Conservation (phyloP, 1,140 invertebrate genomes). For the Drosophila erecta region DNA sequence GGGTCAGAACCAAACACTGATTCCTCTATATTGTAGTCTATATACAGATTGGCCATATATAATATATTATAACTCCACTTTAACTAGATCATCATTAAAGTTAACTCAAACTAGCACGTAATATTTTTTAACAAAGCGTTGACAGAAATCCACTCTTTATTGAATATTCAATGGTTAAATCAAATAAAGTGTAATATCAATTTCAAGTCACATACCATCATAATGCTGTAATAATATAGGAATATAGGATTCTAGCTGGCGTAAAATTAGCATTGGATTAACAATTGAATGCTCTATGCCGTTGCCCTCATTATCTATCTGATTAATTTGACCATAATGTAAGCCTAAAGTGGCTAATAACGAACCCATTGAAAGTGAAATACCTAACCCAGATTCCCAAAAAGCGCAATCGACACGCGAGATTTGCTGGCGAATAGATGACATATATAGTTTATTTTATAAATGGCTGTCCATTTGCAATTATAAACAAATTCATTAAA, state of each 20-base stretch:
- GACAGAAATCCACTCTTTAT: slow-evolving; percentile 2
- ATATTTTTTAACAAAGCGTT: slow-evolving; percentile 10
- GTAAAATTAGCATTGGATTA: too few species aligned
- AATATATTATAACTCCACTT: not conserved
- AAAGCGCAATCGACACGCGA: slow-evolving; percentile 39
- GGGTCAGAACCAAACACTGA: too few species aligned
- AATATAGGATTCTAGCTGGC: not conserved
- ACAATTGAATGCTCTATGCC: not conserved
- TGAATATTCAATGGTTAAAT: not conserved
- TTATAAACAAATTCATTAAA: slow-evolving; percentile 36
- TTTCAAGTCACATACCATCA: too few species aligned
- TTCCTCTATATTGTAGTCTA: too few species aligned
- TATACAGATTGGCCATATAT: too few species aligned
- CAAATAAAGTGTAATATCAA: not conserved
- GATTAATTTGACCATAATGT: not conserved
- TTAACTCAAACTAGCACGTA: not conserved
- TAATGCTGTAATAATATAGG: too few species aligned
- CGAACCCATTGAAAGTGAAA: slow-evolving; percentile 43
- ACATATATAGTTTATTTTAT: slow-evolving; percentile 52
- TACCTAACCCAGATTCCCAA: slow-evolving; percentile 9
- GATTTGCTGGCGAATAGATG: slow-evolving; percentile 40
- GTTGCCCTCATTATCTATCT: not conserved
- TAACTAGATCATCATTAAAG: slow-evolving; percentile 40
- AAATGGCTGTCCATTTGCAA: slow-evolving; percentile 37
- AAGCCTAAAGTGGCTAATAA: not conserved